A percentile compares a stretch with the other conserved stretches of the same genome.
phyloP scores from a whole-genome alignment of 1,140 invertebrate species.

The Ostrea denselamellosa region DNA sequence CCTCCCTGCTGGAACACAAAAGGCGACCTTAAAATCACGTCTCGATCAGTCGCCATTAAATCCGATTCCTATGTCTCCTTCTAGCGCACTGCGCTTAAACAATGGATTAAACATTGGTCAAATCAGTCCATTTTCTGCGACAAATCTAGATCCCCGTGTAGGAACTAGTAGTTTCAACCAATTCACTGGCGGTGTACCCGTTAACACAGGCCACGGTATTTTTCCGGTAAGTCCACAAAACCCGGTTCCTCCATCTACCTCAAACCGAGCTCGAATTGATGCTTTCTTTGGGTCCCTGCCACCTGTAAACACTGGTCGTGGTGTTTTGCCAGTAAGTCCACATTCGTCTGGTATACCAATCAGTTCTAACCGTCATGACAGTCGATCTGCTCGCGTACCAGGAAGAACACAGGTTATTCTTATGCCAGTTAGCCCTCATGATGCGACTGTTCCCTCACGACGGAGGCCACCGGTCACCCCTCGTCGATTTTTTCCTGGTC shows the following conservation, averaged over 20 bases:
- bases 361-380: neutral
- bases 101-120: neutral
- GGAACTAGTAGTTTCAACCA: neutral
- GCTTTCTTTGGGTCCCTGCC: neutral
- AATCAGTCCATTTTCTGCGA: neutral
- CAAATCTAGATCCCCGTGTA: neutral
- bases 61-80: neutral
- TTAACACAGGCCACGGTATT: neutral
- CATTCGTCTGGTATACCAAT: neutral
- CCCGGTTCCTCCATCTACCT: neutral
- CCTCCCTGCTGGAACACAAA: neutral
- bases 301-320: neutral
- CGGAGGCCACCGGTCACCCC: neutral
- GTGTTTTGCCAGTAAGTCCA: neutral
- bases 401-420: neutral
- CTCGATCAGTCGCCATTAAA: neutral
- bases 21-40: neutral
- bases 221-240: neutral
- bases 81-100: neutral
- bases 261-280: neutral
- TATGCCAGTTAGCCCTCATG: neutral
- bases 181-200: neutral
- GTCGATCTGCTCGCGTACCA: neutral
- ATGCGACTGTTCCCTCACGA: neutral
- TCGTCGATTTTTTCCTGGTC: too few species aligned